phyloP scores from a whole-genome alignment of 2,113 vertebrate species.

The Suricata suricatta region DNA sequence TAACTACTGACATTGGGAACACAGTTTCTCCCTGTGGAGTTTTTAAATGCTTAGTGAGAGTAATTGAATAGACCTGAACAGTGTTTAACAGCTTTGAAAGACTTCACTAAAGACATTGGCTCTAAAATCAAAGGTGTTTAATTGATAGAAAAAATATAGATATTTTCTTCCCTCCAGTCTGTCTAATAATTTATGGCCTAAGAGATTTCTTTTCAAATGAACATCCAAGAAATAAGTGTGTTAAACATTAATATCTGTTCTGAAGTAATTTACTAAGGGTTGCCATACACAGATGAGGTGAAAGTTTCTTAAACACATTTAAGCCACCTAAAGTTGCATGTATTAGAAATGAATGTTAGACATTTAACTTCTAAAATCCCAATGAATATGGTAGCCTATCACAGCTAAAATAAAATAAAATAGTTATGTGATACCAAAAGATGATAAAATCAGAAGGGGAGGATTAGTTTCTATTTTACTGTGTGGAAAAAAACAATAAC shows the following conservation, averaged over 20 bases:
- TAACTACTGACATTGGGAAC: neutral
- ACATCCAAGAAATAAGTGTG: conserved; percentile 55
- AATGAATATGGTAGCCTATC: neutral
- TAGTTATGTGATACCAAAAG: neutral
- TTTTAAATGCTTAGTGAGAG: conserved; percentile 16
- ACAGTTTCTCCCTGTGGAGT: neutral
- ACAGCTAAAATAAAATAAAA: neutral
- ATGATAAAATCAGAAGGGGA: neutral
- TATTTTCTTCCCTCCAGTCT: conserved; percentile 28
- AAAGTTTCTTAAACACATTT: conserved; percentile 54
- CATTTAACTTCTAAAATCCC: neutral
- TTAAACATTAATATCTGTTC: conserved; percentile 64
- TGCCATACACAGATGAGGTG: conserved; percentile 4
- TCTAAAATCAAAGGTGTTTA: conserved; percentile 72
- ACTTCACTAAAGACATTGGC: conserved; percentile 30
- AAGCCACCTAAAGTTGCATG: neutral
- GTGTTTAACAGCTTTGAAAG: conserved; percentile 24
- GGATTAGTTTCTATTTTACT: neutral
- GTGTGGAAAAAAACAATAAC: neutral
- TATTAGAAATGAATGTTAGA: neutral
- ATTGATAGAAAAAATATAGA: conserved; percentile 66
- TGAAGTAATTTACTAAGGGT: conserved; percentile 33
- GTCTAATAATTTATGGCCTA: conserved; percentile 45
- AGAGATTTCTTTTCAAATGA: conserved; percentile 57
- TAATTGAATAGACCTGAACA: conserved; percentile 24